A percentile compares a stretch with the other conserved stretches of the same genome.
Evolutionary conservation across 1,140 invertebrate species (phyloP).

Genomic region (Metaphire vulgaris): DNA sequence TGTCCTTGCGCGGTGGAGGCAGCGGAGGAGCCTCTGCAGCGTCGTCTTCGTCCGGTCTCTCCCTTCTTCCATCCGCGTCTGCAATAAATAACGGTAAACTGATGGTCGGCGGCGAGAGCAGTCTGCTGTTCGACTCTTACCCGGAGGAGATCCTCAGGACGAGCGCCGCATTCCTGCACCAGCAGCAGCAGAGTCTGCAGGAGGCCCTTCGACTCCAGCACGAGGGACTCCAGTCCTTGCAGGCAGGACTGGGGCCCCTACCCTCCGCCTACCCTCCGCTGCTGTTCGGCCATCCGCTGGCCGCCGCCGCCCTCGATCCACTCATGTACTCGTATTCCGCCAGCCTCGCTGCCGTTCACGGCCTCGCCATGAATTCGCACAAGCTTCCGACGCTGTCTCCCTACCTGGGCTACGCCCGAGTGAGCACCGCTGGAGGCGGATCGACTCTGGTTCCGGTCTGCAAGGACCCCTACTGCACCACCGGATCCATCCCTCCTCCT

Average conservation of each 20-base stretch:
- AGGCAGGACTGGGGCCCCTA: not conserved
- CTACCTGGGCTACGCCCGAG: slow-evolving; percentile 72
- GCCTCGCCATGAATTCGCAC: not conserved
- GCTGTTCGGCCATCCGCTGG: not conserved
- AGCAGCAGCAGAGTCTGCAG: not conserved
- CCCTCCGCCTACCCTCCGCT: not conserved
- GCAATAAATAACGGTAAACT: not conserved
- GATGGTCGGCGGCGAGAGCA: not conserved
- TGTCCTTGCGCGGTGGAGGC: not conserved
- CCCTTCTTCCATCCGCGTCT: not conserved
- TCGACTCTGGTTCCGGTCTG: slow-evolving; percentile 77
- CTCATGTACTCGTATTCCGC: not conserved
- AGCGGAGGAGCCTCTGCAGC: not conserved
- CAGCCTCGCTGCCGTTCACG: not conserved
- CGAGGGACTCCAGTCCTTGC: not conserved
- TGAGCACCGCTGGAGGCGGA: slow-evolving; percentile 81
- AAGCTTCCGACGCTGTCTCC: slow-evolving; percentile 35
- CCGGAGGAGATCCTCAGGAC: not conserved
- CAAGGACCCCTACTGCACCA: slow-evolving; percentile 78
- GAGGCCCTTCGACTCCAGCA: not conserved
- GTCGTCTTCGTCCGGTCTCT: not conserved
- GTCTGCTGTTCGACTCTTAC: not conserved
- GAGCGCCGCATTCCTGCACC: not conserved
- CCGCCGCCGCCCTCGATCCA: not conserved
- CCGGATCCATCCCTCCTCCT: not conserved